Base-by-base conservation (phyloP, 2,888 invertebrate genomes). In the Azorinus chamasolen region DNA sequence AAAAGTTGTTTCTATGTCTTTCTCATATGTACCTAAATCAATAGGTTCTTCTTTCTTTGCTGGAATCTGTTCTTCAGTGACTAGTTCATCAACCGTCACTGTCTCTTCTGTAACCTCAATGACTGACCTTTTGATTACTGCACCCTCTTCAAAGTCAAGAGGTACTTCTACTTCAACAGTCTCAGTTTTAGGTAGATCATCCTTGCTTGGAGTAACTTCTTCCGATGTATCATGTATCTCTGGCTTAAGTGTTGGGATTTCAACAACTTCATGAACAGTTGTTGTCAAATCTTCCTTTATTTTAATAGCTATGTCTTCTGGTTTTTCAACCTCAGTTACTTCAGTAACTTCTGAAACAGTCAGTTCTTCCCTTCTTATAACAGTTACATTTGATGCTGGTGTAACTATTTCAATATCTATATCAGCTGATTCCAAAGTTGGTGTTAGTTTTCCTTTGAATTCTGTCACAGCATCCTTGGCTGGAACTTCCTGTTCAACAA, bases 131-230 rank as follows among this genome's bases (percentile, higher is more conserved):
- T 32, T 4, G 32, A 32, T 66, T 20, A 70, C 32, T 4, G 48
- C 51, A 41, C 68, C 43, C 53, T 65, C 66, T 24, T 61, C 59
- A 25, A 50, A 43, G 57, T 61, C 61, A n/a, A 64, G 62, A 58
- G 45, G 51, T 25, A 76, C 63, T 41, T 69, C 65, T 14, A 57
- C 43, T 62, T 64, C 54, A 46, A 62, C 24, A 53, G 57, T 73
- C 41, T 72, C 75, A 18, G 27, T 20, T 48, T 25, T 48, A 20
- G 16, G 59, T 57, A 20, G 45, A 53, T 41, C 43, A 46, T 32
- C 32, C 4, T 4, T 32, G 5, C 4, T 6, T 10, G 32, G 32
- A 32, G 10, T 10, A 32, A 61, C 37, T 43, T 74, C 62, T 46
- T 25, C 6, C 22, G 22, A 3, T 8, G 20, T 25, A 16, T 50